Conservation (phyloP, 2,888 invertebrate genomes). For the Listrodromus nycthemerus region DNA sequence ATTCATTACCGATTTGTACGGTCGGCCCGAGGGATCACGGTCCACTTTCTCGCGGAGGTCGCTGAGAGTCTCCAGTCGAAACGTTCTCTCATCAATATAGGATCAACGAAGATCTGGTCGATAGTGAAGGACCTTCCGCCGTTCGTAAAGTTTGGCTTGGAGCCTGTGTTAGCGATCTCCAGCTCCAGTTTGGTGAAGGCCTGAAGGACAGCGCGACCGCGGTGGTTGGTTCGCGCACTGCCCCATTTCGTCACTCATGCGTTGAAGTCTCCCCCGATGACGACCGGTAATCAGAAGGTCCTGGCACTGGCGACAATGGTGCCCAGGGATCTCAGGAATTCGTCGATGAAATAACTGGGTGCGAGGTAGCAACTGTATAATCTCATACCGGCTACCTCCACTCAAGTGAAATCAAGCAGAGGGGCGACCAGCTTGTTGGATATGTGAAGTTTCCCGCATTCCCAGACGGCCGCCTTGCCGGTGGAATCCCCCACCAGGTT, state of each 20-base stretch:
- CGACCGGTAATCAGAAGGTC: conserved; percentile 57
- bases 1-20: neutral
- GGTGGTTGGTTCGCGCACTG: conserved; percentile 60
- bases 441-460: neutral
- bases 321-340: conserved; percentile 34
- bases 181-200: conserved; percentile 53
- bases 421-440: neutral
- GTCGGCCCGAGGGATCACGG: neutral
- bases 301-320: conserved; percentile 44
- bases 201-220: conserved; percentile 58
- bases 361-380: conserved; percentile 62
- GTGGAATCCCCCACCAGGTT: neutral
- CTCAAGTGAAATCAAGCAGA: neutral
- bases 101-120: conserved; percentile 66
- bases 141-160: conserved; percentile 61
- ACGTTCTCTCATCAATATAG: no score
- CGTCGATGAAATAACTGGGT: conserved; percentile 35
- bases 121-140: conserved; percentile 57
- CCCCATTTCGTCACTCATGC: conserved; percentile 68
- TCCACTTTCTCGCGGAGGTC: no score
- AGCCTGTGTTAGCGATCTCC: conserved; percentile 56
- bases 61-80: no score
- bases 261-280: conserved; percentile 66
- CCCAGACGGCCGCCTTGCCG: neutral
- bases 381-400: neutral